Conservation (phyloP, 1,140 invertebrate genomes). For the Calephelis nemesis region DNA sequence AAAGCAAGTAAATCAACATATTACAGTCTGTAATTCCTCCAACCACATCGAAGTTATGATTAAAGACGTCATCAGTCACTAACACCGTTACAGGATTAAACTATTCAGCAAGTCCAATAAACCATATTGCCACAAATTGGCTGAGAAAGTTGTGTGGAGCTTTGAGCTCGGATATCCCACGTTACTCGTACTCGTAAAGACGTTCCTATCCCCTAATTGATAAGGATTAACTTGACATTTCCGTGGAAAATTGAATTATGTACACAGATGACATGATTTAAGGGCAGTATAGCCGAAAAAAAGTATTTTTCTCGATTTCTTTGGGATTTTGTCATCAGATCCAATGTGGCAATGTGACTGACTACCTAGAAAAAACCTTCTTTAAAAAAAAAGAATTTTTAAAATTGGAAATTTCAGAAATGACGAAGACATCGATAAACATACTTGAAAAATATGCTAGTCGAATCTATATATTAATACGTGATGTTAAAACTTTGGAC, state of each 20-base stretch:
- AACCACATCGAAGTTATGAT: slow-evolving; percentile 15
- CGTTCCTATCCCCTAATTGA: neutral
- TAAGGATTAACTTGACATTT: neutral
- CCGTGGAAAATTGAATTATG: neutral
- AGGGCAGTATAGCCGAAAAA: no score
- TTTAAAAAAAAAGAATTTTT: no score
- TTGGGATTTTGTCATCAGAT: no score
- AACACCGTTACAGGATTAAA: slow-evolving; percentile 11
- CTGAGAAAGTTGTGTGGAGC: slow-evolving; percentile 15
- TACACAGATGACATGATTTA: no score
- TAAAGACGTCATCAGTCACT: slow-evolving; percentile 19
- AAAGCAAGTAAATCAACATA: neutral
- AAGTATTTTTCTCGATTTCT: no score
- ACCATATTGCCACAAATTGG: slow-evolving; percentile 12
- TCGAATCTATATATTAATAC: no score
- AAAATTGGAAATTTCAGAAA: no score
- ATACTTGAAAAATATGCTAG: no score
- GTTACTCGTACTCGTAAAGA: neutral
- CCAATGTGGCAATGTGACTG: no score
- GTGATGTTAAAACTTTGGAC: no score
- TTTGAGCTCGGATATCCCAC: slow-evolving; percentile 11
- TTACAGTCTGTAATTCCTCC: neutral
- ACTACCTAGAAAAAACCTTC: no score
- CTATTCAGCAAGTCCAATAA: slow-evolving; percentile 17
- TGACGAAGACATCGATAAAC: no score